Conservation (phyloP, 92 coral and sea anemone genomes). For the Paramuricea clavata region DNA sequence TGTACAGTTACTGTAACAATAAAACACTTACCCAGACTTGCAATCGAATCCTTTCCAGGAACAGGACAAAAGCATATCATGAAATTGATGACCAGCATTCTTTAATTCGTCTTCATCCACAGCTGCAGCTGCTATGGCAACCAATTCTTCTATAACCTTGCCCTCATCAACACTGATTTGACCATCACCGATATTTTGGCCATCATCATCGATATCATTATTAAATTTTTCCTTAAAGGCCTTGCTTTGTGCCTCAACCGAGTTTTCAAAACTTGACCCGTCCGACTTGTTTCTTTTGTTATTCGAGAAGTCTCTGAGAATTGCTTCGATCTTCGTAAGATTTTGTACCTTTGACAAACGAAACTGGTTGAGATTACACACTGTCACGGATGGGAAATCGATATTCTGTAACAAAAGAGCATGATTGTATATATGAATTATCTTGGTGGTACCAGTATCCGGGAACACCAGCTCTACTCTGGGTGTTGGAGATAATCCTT, state of each 20-base stretch:
- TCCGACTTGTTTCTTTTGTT: slow-evolving; percentile 20
- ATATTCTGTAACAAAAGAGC: slow-evolving; percentile 56
- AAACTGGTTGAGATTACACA: slow-evolving; percentile 71
- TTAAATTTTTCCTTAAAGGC: slow-evolving; percentile 1
- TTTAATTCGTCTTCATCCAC: not conserved
- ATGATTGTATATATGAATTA: too few species aligned
- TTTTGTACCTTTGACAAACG: not conserved
- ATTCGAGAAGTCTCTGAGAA: not conserved
- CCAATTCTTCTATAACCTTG: not conserved
- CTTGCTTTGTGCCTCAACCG: not conserved
- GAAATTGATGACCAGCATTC: slow-evolving; percentile 62
- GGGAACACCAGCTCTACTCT: too few species aligned
- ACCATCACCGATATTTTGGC: not conserved
- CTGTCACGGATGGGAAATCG: slow-evolving; percentile 69
- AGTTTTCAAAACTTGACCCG: slow-evolving; percentile 4
- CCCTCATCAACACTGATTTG: not conserved
- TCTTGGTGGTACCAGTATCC: too few species aligned
- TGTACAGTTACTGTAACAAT: not conserved
- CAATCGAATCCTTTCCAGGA: slow-evolving; percentile 62
- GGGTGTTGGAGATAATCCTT: too few species aligned
- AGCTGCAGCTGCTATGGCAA: not conserved
- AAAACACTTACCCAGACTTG: slow-evolving; percentile 3
- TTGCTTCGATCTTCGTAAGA: not conserved
- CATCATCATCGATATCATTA: slow-evolving; percentile 3
- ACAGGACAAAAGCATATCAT: slow-evolving; percentile 57